These are phyloP conservation scores for Brachyhypopomus gauderio DNA, from an alignment of 2,113 vertebrate genomes.

Conservation along the genomic window DNA sequence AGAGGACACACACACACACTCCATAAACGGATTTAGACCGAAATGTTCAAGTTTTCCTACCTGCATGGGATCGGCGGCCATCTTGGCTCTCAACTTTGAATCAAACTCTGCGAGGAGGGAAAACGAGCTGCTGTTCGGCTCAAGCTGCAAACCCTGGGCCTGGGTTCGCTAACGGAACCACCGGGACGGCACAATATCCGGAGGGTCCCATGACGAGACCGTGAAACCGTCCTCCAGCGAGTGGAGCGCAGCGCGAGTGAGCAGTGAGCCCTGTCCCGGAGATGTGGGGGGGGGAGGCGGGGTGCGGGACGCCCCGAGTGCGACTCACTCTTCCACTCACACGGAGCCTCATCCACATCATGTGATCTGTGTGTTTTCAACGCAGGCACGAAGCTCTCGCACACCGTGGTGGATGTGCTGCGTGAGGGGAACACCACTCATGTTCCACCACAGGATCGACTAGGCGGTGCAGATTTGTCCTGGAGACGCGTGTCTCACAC, in stretches of 20 bases:
- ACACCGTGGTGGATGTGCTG: too few relatives aligned
- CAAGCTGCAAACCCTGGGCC: slow-evolving; percentile 47
- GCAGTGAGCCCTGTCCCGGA: slow-evolving; percentile 19
- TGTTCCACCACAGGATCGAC: too few relatives aligned
- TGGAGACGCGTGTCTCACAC: too few relatives aligned
- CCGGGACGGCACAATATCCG: slow-evolving; percentile 60
- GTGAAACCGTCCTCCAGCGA: too few relatives aligned
- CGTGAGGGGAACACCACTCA: too few relatives aligned
- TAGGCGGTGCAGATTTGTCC: too few relatives aligned
- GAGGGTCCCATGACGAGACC: slow-evolving; percentile 67
- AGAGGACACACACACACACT: not conserved
- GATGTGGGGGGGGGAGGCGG: not conserved
- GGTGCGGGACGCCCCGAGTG: too few relatives aligned
- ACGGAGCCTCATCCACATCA: too few relatives aligned
- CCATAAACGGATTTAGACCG: not conserved
- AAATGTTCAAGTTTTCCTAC: slow-evolving; percentile 79
- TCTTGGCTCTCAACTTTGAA: slow-evolving; percentile 81
- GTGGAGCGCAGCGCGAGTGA: too few relatives aligned
- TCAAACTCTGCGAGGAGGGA: slow-evolving; percentile 70
- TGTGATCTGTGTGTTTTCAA: too few relatives aligned
- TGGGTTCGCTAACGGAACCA: slow-evolving; percentile 54
- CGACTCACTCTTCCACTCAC: too few relatives aligned
- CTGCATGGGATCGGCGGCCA: slow-evolving; percentile 83
- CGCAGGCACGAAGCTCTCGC: too few relatives aligned
- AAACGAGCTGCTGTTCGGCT: slow-evolving; percentile 66